Conservation (phyloP, 2,888 invertebrate genomes). For the Carterocephalus palaemon region DNA sequence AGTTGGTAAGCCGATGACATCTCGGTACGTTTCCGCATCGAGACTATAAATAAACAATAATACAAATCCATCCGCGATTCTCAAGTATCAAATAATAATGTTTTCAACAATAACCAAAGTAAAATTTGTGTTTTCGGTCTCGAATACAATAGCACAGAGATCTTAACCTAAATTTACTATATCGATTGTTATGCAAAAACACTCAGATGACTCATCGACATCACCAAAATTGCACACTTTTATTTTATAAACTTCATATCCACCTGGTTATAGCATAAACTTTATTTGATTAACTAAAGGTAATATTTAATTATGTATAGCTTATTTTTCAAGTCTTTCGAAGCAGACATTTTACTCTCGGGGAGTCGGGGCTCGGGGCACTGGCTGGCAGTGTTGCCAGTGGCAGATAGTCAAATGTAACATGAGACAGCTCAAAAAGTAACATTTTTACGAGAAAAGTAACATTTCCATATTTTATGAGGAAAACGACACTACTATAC, state of each 20-base stretch:
- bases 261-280: constrained; percentile 58
- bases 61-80: constrained; percentile 41
- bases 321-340: constrained; percentile 60
- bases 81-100: constrained; percentile 9
- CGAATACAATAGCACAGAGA: constrained; percentile 65
- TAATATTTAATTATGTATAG: constrained; percentile 59
- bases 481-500: no score
- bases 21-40: constrained; percentile 68
- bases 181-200: constrained; percentile 79
- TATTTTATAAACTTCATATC: constrained; percentile 45
- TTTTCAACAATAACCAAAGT: constrained; percentile 15
- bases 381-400: constrained; percentile 45
- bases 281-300: constrained; percentile 48
- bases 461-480: no score
- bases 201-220: constrained; percentile 59
- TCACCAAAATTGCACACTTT: constrained; percentile 45
- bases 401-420: no score
- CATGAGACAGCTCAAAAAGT: no score
- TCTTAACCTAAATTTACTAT: constrained; percentile 76
- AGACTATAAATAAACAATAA: constrained; percentile 69
- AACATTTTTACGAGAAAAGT: no score
- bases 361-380: constrained; percentile 50
- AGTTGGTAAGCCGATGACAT: constrained; percentile 65
- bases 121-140: constrained; percentile 58
- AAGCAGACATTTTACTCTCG: constrained; percentile 72